Base-by-base conservation (phyloP, 2,797 vertebrate genomes). In the Holocentrus rufus region DNA sequence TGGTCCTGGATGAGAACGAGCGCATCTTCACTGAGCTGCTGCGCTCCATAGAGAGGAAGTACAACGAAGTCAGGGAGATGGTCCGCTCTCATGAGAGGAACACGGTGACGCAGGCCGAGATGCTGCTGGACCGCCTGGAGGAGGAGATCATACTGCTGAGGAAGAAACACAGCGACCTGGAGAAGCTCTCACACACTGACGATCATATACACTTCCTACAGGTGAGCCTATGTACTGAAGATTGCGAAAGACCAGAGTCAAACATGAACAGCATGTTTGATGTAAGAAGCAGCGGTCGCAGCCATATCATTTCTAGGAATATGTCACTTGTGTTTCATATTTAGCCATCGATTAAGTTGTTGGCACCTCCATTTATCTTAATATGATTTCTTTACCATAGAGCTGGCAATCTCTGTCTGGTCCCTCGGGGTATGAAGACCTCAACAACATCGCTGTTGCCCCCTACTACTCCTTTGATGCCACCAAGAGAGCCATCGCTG, bases 131-230 rank as follows among this genome's bases (percentile, higher is more conserved):
- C 61, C 93, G 94, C 13, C 74, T 96, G 80, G 94, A 95, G 65
- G 93, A 95, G 71, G 95, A 96, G 87, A 94, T 96, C 63, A 92
- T 91, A 1, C 91, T 95, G 59, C 84, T 97, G 80, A 93, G 64
- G 69, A 95, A 93, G 76, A 91, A 85, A 77, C 95, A 93, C 72
- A 71, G 61, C 0, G 87, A 91, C 88, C 80, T 94, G 68, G 93
- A 93, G 36, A 90, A 89, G 39, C 92, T 95, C 36, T 94, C 95
- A 0, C 82, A 93, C 79, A 94, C 93, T 1, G 91, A 89, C n/a
- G 93, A 92, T 52, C 91, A 95, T 73, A 92, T 95, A 62, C 93
- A 95, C 59, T 95, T 96, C 67, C 84, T 94, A 1, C 92, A 95
- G 93, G 94, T 80, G 79, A 85, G 73, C 2, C 3, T 49, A 11